Evolutionary conservation across 2,797 vertebrate genomes (phyloP), one percentile per base, ranked within the genome.

Genomic region (Phataginus tricuspis): DNA sequence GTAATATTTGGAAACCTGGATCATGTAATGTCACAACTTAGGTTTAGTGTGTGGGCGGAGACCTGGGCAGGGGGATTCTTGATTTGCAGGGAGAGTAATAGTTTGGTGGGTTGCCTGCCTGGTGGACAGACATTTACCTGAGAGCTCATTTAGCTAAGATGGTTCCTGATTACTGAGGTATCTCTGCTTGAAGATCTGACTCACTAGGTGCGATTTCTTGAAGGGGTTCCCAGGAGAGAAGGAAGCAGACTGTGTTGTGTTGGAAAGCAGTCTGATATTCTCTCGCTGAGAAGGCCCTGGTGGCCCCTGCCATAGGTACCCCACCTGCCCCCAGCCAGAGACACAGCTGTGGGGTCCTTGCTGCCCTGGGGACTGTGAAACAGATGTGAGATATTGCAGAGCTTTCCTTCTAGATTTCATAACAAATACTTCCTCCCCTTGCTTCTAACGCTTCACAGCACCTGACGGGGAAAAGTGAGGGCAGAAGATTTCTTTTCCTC

Each of bases 261-360:
- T 29, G 23, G 88, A 51, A 37, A 94, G 15, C 39, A 86, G 21
- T 2, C 94, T 92, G 84, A 49, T 42, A 37, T 49, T 53, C 25
- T 69, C 29, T 92, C 69, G 34, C 87, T 96, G 94, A 95, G 29
- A 25, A 97, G 96, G 63, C 90, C 68, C 93, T n/a, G 29, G 84
- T 94, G 95, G 19, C 79, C 57, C 39, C 57, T 5, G 0, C 1
- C 1, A 10, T 51, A 19, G 13, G 69, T 63, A 14, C 19, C 74
- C 86, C 84, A 92, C 45, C 82, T 92, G 92, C 94, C n/a, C 31
- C 69, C 7, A 68, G 19, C 18, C 23, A 72, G 68, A 88, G 68
- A 39, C 37, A 3, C 13, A 31, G 66, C 51, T 77, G 16, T 42
- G 69, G 39, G 66, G 31, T 29, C 66, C 61, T 91, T 93, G 29